phyloP scores from a whole-genome alignment of 2,888 invertebrate species.

The Hyles lineata region DNA sequence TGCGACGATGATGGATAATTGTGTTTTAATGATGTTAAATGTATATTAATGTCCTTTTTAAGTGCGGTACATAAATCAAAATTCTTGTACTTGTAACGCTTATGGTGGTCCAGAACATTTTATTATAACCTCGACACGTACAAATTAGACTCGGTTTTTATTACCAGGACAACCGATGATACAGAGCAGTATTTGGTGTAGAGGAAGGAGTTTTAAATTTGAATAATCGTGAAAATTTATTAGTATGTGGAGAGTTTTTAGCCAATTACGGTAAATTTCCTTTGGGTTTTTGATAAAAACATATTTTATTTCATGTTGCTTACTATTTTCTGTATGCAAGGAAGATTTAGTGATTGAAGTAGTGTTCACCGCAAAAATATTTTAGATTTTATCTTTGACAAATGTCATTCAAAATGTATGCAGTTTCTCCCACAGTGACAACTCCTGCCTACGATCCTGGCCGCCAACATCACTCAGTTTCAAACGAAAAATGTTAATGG shows the following conservation, averaged over 20 bases:
- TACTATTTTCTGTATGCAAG: background rate
- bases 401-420: too few relatives aligned
- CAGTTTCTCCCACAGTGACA: too few relatives aligned
- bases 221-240: background rate
- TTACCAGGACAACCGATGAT: background rate
- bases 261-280: background rate
- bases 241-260: background rate
- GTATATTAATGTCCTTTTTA: conserved; percentile 52
- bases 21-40: conserved; percentile 54
- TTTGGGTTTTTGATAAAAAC: background rate
- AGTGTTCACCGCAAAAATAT: background rate
- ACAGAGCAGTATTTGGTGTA: background rate
- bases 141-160: conserved; percentile 7
- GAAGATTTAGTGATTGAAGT: background rate
- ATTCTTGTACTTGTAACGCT: background rate
- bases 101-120: conserved; percentile 12
- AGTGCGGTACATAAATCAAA: conserved; percentile 48
- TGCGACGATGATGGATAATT: conserved; percentile 43
- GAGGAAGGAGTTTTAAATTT: background rate
- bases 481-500: too few relatives aligned
- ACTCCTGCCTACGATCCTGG: too few relatives aligned
- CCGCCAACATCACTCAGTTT: too few relatives aligned
- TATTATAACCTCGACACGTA: conserved; percentile 2
- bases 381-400: background rate
- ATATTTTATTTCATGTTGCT: background rate